Evolutionary conservation across 2,888 invertebrate species (phyloP), one percentile per base, ranked within the genome.

Genomic region (Itoplectis maculator): DNA sequence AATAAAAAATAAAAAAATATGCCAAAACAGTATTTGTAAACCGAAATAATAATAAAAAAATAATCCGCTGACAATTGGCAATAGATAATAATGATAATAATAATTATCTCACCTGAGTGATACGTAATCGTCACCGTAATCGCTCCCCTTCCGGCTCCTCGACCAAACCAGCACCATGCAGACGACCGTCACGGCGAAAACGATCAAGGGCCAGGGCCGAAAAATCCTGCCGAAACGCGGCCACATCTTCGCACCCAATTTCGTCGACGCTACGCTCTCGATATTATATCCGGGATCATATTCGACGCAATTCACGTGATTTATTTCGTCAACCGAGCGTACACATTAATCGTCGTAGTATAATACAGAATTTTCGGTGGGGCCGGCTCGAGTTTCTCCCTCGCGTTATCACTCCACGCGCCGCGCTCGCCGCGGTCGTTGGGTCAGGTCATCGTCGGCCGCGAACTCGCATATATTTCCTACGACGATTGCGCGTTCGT

Each of bases 141-240:
- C 82, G 51, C 87, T 87, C n/a, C 73, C 69, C 47, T 85, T 87
- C 5, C 72, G 84, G 65, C 79, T 88, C 45, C 83, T 87, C 2
- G 89, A 86, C 90, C 91, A 92, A 69, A 92, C 79, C 4, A 92
- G 59, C 59, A 91, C 83, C 75, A 90, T 76, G 11, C 89, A 88
- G 18, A 85, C 76, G 1, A 91, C 37, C 29, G 89, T 63, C 20
- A 87, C 66, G 9, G 87, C 85, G 13, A 86, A 81, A 15, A 90
- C 65, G 23, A 89, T 37, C 18, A 89, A 77, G 35, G 85, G 86
- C 90, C 90, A 90, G 5, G 85, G 80, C 9, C 92, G 90, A 78
- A 87, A 88, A 42, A 90, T 79, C 86, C 85, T 91, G 82, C 88
- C 89, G 61, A 91, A 85, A 87, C 90, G 86, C 49, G 91, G 92